phyloP scores from a whole-genome alignment of 2,888 invertebrate genomes.

The Suillia variegata region DNA sequence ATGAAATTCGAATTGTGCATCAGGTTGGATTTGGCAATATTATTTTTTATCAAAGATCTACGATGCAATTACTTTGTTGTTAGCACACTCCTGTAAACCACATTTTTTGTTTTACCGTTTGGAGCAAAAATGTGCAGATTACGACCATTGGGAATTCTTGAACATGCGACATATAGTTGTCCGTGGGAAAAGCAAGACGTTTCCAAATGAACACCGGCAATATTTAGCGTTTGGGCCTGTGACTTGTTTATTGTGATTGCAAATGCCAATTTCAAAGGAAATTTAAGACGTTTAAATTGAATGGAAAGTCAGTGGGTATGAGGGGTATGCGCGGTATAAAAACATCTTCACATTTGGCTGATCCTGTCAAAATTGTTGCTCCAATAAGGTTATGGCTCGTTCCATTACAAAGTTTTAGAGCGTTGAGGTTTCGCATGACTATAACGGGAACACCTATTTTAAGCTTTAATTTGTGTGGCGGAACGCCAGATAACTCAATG shows the following conservation, averaged over 20 bases:
- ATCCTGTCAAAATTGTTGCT: constrained; percentile 17
- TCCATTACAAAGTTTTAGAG: neutral
- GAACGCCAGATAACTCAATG: neutral
- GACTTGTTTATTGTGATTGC: constrained; percentile 49
- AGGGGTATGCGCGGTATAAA: constrained; percentile 46
- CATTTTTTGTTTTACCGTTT: constrained; percentile 23
- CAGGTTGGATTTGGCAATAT: too few relatives aligned
- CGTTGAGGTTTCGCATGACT: neutral
- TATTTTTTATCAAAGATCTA: too few relatives aligned
- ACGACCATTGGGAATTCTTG: too few relatives aligned
- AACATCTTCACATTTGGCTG: constrained; percentile 25
- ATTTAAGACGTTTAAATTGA: constrained; percentile 48
- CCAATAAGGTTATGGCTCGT: too few relatives aligned
- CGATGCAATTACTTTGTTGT: too few relatives aligned
- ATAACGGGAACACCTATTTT: neutral
- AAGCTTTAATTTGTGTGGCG: neutral
- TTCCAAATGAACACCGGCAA: constrained; percentile 41
- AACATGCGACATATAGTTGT: too few relatives aligned
- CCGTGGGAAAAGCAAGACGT: too few relatives aligned
- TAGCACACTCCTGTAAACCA: too few relatives aligned
- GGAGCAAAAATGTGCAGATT: constrained; percentile 17
- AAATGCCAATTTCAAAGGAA: constrained; percentile 43
- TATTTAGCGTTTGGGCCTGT: constrained; percentile 43
- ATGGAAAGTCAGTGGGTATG: constrained; percentile 43
- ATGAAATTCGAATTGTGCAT: too few relatives aligned